These are phyloP conservation scores for Isichthys henryi DNA, from an alignment of 2,113 vertebrate species.

Conservation along the genomic window DNA sequence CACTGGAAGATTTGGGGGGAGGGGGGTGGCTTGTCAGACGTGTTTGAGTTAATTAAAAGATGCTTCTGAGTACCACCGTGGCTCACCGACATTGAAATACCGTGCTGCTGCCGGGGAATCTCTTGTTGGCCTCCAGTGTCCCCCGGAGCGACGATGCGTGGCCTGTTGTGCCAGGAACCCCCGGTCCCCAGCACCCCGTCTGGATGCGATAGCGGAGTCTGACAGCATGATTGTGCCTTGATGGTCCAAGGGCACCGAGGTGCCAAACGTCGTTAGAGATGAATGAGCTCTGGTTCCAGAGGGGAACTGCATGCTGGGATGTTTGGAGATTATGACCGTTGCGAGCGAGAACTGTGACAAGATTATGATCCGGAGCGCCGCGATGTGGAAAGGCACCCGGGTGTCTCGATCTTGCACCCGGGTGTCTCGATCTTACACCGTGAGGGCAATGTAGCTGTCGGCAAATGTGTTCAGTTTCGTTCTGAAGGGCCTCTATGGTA, in stretches of 20 bases:
- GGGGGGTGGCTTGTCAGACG: background rate
- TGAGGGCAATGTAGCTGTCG: background rate
- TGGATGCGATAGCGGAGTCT: background rate
- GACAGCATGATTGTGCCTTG: background rate
- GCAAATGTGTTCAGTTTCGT: background rate
- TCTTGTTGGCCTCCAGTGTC: background rate
- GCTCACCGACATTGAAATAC: background rate
- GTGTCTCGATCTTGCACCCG: background rate
- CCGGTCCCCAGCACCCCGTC: background rate
- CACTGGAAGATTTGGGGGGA: background rate
- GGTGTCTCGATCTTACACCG: background rate
- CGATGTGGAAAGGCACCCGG: background rate
- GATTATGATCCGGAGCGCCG: background rate
- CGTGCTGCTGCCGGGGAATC: background rate
- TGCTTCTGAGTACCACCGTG: background rate
- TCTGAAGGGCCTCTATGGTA: background rate
- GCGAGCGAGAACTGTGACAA: background rate
- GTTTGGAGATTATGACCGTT: background rate
- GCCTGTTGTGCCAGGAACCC: background rate
- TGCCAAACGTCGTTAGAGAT: background rate
- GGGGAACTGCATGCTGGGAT: background rate
- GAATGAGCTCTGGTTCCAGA: background rate
- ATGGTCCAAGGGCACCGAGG: background rate
- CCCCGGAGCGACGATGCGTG: background rate
- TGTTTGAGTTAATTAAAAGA: slow-evolving; percentile 12